Conservation (phyloP, 1,140 invertebrate species). For the Hyles vespertilio region DNA sequence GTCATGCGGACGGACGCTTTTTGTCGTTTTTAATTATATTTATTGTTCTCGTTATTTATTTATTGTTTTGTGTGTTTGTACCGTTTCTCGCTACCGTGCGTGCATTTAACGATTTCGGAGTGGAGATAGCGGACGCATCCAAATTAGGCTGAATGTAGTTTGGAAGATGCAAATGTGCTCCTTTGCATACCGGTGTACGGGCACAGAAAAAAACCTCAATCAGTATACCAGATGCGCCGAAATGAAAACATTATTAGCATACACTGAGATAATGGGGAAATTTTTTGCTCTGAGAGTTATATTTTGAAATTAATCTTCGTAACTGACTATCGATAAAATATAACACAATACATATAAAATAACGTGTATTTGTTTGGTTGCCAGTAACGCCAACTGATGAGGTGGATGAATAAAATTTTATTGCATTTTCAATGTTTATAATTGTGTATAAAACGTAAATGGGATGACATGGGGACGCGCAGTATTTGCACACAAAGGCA, state of each 20-base stretch:
- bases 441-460: not conserved
- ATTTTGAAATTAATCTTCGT: too few relatives aligned
- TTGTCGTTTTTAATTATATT: constrained; percentile 73
- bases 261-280: constrained; percentile 36
- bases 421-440: too few relatives aligned
- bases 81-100: constrained; percentile 63
- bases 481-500: constrained; percentile 42
- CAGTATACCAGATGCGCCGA: constrained; percentile 29
- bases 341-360: not conserved
- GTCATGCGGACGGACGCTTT: constrained; percentile 61
- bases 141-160: constrained; percentile 65
- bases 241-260: constrained; percentile 58
- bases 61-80: constrained; percentile 59
- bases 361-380: too few relatives aligned
- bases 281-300: constrained; percentile 2
- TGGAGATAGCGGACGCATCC: constrained; percentile 58
- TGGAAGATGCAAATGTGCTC: constrained; percentile 62
- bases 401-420: too few relatives aligned
- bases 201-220: constrained; percentile 49
- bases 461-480: not conserved
- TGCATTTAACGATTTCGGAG: constrained; percentile 57
- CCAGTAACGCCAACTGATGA: too few relatives aligned
- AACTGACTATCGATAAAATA: too few relatives aligned
- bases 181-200: constrained; percentile 45
- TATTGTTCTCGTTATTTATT: constrained; percentile 72